Conservation (phyloP, 1,140 invertebrate species). For the Chrysopa pallens region DNA sequence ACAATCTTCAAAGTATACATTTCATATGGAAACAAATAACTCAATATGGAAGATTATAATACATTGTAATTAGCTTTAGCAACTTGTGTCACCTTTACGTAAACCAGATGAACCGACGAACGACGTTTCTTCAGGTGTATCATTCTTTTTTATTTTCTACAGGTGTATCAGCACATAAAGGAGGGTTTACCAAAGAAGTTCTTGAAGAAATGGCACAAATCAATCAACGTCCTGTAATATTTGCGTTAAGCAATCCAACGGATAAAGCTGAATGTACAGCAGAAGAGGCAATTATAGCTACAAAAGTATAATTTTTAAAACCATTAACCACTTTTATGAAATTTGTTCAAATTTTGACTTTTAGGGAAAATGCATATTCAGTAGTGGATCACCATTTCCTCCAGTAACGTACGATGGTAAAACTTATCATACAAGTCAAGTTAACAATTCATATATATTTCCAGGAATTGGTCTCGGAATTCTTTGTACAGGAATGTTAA, state of each 20-base stretch:
- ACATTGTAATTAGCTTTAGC: too few relatives aligned
- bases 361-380: conserved; percentile 71
- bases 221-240: conserved; percentile 71
- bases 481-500: conserved; percentile 61
- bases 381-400: conserved; percentile 82
- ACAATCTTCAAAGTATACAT: too few relatives aligned
- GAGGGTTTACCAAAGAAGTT: conserved; percentile 73
- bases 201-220: conserved; percentile 61
- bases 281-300: conserved; percentile 72
- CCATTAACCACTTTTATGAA: background rate
- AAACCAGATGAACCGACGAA: too few relatives aligned
- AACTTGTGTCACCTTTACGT: too few relatives aligned
- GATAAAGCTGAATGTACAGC: conserved; percentile 95
- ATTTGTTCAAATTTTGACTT: too few relatives aligned
- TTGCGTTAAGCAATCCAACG: conserved; percentile 93
- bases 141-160: conserved; percentile 7
- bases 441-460: conserved; percentile 96
- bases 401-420: conserved; percentile 62
- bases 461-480: conserved; percentile 81
- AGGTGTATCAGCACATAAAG: conserved; percentile 63
- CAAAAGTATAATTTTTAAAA: conserved; percentile 37
- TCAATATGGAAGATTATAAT: too few relatives aligned
- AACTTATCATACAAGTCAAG: conserved; percentile 72
- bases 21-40: too few relatives aligned
- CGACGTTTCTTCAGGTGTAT: too few relatives aligned